A percentile compares a stretch with the other conserved stretches of the same genome.
Conservation (phyloP, 2,113 vertebrate genomes). For the Lepidothrix coronata region DNA sequence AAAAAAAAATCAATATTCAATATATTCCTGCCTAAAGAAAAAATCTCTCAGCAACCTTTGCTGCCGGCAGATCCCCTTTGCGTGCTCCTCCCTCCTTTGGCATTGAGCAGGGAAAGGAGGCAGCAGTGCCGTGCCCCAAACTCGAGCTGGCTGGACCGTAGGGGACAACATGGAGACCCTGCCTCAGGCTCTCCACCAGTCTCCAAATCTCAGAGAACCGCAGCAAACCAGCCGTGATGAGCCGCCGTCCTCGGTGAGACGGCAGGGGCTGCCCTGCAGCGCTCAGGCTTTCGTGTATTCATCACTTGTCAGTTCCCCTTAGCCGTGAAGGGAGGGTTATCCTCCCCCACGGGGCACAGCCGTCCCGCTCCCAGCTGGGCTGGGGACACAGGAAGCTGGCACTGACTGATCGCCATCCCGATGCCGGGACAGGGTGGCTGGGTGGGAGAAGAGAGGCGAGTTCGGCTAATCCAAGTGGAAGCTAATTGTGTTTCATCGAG, state of each 20-base stretch:
- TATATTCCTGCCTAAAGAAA: neutral
- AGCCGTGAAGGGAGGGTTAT: neutral
- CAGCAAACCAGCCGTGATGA: neutral
- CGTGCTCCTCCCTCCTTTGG: neutral
- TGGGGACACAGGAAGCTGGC: neutral
- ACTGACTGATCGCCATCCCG: neutral
- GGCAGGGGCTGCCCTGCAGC: constrained; percentile 5
- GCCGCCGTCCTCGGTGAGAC: neutral
- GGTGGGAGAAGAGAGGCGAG: neutral
- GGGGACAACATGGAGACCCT: neutral
- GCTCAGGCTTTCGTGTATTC: neutral
- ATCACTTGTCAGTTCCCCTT: neutral
- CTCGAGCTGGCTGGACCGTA: neutral
- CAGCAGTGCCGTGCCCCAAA: neutral
- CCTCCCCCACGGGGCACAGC: neutral
- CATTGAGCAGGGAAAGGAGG: neutral
- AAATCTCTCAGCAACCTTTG: neutral
- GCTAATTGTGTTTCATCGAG: constrained; percentile 51
- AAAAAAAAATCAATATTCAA: neutral
- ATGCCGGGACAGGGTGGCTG: neutral
- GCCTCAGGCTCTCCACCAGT: neutral
- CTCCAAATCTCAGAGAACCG: neutral
- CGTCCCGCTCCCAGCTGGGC: neutral
- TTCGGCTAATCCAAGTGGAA: constrained; percentile 17
- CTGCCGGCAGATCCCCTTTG: neutral